Percentiles rank a stretch among this genome's conserved stretches.
These are phyloP conservation scores for Ramphastos sulfuratus DNA, from an alignment of 2,113 vertebrate species.

Conservation along the genomic window DNA sequence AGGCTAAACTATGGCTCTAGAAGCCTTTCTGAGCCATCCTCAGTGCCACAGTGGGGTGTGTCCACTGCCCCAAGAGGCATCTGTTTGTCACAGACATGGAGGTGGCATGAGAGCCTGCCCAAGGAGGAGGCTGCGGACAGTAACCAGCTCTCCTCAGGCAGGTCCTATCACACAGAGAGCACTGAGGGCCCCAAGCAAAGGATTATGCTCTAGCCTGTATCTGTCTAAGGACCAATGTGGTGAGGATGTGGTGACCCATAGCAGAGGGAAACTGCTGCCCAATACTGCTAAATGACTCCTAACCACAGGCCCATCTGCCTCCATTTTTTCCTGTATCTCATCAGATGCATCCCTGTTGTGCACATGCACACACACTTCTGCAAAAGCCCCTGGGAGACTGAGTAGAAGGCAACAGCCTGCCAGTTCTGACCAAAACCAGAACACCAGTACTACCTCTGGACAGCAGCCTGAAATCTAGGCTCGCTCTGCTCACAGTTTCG, in stretches of 20 bases:
- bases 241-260: not conserved
- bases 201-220: not conserved
- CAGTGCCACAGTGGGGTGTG: not conserved
- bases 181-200: not conserved
- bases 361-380: not conserved
- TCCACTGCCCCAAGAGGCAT: not conserved
- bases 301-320: not conserved
- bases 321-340: not conserved
- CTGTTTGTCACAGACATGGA: rapidly evolving
- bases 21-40: not conserved
- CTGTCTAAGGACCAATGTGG: not conserved
- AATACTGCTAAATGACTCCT: not conserved
- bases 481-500: not conserved
- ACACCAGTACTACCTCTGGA: not conserved
- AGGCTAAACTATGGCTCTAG: not conserved
- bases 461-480: not conserved
- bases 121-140: not conserved
- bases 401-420: not conserved
- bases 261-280: not conserved
- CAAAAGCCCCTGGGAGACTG: not conserved
- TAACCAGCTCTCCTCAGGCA: not conserved
- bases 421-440: not conserved
- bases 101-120: not conserved
- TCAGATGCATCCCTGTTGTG: not conserved
- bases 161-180: not conserved